These are phyloP conservation scores for Spialia ferax DNA, from an alignment of 2,888 invertebrate species.

Conservation along the genomic window DNA sequence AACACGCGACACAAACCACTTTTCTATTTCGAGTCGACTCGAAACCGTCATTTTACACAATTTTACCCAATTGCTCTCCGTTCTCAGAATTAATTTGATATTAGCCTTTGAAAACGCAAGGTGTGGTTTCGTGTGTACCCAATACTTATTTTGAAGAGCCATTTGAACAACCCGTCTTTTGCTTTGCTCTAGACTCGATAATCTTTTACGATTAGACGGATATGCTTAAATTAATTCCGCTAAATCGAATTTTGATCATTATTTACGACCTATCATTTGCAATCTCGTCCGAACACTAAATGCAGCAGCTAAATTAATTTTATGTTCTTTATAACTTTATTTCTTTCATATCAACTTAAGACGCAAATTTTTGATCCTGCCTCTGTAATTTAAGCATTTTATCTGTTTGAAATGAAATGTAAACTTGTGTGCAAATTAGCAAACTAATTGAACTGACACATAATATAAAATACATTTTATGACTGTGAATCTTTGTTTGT, in stretches of 20 bases:
- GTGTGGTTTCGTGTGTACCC: conserved; percentile 79
- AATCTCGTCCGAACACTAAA: conserved; percentile 25
- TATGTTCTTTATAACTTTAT: conserved; percentile 22
- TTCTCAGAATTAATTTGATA: conserved; percentile 86
- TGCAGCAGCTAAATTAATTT: conserved; percentile 28
- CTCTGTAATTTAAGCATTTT: background rate
- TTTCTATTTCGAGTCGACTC: conserved; percentile 82
- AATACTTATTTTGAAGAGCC: conserved; percentile 80
- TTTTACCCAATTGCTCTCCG: conserved; percentile 84
- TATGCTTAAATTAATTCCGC: conserved; percentile 58
- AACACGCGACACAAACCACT: conserved; percentile 86
- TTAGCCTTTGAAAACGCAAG: conserved; percentile 85
- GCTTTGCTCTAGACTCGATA: conserved; percentile 71
- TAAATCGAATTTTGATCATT: conserved; percentile 34
- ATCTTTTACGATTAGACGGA: conserved; percentile 70
- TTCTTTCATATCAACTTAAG: background rate
- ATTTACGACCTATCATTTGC: conserved; percentile 39
- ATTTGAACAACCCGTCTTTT: conserved; percentile 79
- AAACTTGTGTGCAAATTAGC: background rate
- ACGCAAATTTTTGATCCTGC: background rate
- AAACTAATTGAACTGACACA: background rate
- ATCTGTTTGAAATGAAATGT: background rate
- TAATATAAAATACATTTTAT: no score
- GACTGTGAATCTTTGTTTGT: background rate
- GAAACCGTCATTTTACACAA: conserved; percentile 86